A percentile compares a stretch with the other conserved stretches of the same genome.
Evolutionary conservation across 37 sponge, comb jelly and placozoan species (phyloP).

Genomic region (Diacarnus erythraeanus): DNA sequence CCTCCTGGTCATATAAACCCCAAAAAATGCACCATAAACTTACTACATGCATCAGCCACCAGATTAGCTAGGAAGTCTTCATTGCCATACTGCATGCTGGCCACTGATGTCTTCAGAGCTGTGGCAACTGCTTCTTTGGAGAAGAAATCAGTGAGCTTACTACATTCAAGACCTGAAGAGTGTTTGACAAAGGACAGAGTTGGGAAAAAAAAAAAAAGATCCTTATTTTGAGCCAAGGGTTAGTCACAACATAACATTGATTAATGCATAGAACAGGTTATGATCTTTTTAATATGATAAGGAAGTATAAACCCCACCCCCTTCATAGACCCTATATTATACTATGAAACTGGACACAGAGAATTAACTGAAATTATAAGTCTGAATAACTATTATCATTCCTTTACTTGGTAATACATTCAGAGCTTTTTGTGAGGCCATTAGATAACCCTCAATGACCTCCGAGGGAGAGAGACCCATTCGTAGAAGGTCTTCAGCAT

Average conservation of each 20-base stretch:
- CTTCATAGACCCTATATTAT: too few species aligned
- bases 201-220: background rate
- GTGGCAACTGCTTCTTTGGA: constrained; percentile 62
- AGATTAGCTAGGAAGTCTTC: constrained; percentile 88
- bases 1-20: too few species aligned
- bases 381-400: background rate
- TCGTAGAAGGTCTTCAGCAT: constrained; percentile 86
- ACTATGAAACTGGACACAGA: background rate
- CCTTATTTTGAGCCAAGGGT: too few species aligned
- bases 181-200: background rate
- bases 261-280: too few species aligned
- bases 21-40: constrained; percentile 27
- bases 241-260: too few species aligned
- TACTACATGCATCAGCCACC: constrained; percentile 91
- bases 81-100: constrained; percentile 90
- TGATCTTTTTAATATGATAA: too few species aligned
- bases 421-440: constrained; percentile 72
- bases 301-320: background rate
- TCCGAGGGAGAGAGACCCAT: constrained; percentile 97
- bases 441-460: constrained; percentile 89
- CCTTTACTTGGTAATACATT: constrained; percentile 74
- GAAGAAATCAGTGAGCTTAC: constrained; percentile 52
- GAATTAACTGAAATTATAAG: background rate
- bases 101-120: constrained; percentile 73
- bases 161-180: constrained; percentile 56